Conservation (phyloP, 2,797 vertebrate genomes). For the Labroides dimidiatus region DNA sequence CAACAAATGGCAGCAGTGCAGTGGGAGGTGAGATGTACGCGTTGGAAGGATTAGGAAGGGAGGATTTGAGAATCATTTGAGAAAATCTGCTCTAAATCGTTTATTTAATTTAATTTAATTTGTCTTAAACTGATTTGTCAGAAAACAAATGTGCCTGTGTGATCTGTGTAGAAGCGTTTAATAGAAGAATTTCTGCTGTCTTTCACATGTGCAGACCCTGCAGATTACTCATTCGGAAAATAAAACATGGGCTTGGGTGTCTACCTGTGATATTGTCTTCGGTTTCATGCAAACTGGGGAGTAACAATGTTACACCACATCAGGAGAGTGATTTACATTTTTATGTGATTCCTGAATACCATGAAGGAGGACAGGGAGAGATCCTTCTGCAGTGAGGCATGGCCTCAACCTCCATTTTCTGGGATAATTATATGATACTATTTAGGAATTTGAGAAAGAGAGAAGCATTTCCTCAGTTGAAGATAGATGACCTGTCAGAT, state of each 20-base stretch:
- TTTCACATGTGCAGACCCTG: conserved; percentile 18
- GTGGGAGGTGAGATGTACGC: conserved; percentile 68
- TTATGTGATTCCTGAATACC: conserved; percentile 69
- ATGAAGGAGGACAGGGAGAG: conserved; percentile 39
- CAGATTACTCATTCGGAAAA: conserved; percentile 43
- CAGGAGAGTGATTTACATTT: conserved; percentile 75
- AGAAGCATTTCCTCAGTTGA: conserved; percentile 51
- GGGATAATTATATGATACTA: conserved; percentile 71
- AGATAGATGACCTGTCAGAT: conserved; percentile 78
- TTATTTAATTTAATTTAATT: conserved; percentile 43
- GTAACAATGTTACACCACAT: conserved; percentile 63
- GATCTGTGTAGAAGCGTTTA: conserved; percentile 51
- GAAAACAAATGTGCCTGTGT: conserved; percentile 26
- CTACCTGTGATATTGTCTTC: conserved; percentile 46
- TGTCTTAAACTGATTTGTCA: conserved; percentile 25
- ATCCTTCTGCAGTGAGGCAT: conserved; percentile 55
- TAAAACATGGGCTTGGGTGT: conserved; percentile 28
- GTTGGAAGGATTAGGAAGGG: conserved; percentile 14
- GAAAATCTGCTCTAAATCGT: conserved; percentile 24
- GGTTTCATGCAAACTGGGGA: conserved; percentile 45
- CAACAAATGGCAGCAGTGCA: conserved; percentile 48
- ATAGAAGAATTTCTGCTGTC: conserved; percentile 46
- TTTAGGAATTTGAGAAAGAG: conserved; percentile 70
- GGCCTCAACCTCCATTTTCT: conserved; percentile 67
- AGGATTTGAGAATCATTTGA: conserved; percentile 38